Evolutionary conservation across 2,797 vertebrate species (phyloP).

Genomic region (Eulemur coronatus): DNA sequence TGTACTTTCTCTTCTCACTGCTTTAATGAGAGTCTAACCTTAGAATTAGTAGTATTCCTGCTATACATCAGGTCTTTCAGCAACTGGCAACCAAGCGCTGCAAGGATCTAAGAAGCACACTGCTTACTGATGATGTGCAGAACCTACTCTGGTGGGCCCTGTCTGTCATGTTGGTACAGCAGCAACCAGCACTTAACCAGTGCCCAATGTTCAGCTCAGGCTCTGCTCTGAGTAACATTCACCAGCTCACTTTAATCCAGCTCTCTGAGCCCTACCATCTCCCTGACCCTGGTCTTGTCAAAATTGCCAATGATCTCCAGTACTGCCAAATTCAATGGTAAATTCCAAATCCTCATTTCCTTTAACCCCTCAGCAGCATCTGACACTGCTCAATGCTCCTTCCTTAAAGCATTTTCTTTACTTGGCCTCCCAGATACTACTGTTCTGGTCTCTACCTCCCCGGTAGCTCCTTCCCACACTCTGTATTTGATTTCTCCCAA

Average conservation of each 20-base stretch:
- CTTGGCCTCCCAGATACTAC: not conserved
- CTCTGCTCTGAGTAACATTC: not conserved
- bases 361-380: not conserved
- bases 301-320: not conserved
- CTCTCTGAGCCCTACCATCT: not conserved
- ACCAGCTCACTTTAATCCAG: no score
- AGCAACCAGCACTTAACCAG: not conserved
- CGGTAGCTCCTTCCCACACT: not conserved
- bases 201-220: not conserved
- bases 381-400: not conserved
- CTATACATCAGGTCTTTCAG: not conserved
- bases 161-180: not conserved
- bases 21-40: not conserved
- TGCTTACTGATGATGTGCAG: not conserved
- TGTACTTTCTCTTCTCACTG: not conserved
- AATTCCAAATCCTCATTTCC: not conserved
- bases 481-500: accelerated
- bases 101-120: not conserved
- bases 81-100: not conserved
- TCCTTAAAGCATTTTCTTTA: not conserved
- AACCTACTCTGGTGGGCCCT: not conserved
- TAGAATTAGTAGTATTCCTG: not conserved
- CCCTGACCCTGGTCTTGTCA: no score
- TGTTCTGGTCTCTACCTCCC: not conserved
- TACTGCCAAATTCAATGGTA: not conserved